A percentile compares a stretch with the other conserved stretches of the same genome.
Evolutionary conservation across 2,113 vertebrate species (phyloP).

Genomic region (Tympanuchus pallidicinctus): DNA sequence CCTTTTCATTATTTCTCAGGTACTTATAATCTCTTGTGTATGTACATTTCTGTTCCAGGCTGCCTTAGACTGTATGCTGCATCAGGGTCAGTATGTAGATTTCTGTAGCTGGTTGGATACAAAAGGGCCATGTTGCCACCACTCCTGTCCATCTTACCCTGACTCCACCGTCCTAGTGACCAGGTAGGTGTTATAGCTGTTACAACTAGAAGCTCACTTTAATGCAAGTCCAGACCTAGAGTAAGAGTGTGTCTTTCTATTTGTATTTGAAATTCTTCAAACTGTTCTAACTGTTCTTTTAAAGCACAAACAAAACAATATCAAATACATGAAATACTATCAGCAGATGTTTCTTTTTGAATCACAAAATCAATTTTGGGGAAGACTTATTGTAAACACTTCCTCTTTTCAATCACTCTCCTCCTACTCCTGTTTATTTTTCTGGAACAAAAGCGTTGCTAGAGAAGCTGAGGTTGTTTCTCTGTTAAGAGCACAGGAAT

Average conservation of each 20-base stretch:
- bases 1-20: background rate
- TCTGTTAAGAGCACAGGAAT: background rate
- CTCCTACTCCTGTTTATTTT: constrained; percentile 42
- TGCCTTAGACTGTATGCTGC: background rate
- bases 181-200: background rate
- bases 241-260: background rate
- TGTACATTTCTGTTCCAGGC: background rate
- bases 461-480: background rate
- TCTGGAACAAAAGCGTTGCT: background rate
- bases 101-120: background rate
- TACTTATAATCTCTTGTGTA: background rate
- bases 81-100: background rate
- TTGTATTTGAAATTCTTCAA: background rate
- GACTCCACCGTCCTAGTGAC: background rate
- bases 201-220: background rate
- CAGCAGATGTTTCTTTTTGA: constrained; percentile 53
- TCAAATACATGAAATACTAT: background rate
- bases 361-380: constrained; percentile 13
- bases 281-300: background rate
- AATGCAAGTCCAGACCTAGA: background rate
- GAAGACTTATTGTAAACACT: constrained; percentile 55
- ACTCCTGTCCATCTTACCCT: background rate
- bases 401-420: constrained; percentile 44
- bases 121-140: background rate
- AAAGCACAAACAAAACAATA: background rate